phyloP scores from a whole-genome alignment of 1,140 invertebrate species.

The Neotoxoptera formosana region DNA sequence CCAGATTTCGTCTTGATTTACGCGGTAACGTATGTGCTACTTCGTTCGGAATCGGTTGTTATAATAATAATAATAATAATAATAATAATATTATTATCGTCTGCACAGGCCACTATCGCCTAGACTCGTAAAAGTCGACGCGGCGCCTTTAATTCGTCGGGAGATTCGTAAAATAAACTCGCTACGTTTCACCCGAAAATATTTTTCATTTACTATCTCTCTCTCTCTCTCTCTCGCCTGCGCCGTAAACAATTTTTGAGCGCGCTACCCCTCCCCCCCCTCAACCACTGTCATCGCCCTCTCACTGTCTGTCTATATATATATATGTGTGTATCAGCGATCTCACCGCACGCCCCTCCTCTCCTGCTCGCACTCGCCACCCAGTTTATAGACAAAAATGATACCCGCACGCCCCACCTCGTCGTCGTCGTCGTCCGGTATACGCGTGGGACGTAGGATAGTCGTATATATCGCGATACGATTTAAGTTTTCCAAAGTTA shows the following conservation, averaged over 20 bases:
- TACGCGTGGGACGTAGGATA: no score
- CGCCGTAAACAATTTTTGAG: constrained; percentile 25
- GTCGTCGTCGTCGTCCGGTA: neutral
- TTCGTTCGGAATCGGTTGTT: neutral
- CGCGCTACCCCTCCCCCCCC: neutral
- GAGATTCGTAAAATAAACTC: neutral
- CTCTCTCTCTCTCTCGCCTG: no score
- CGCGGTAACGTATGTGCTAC: neutral
- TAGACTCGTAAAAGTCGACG: neutral
- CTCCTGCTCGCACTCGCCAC: no score
- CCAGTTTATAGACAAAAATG: neutral
- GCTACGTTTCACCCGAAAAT: neutral
- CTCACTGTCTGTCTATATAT: neutral
- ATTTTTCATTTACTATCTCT: constrained; percentile 40
- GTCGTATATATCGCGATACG: neutral
- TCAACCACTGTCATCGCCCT: no score
- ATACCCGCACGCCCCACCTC: neutral
- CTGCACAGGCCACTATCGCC: neutral
- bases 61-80: neutral
- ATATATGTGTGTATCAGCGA: neutral
- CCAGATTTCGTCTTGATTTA: neutral
- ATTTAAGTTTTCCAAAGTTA: constrained; percentile 17
- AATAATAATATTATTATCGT: neutral
- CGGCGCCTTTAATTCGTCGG: neutral
- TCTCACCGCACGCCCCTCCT: neutral